Evolutionary conservation across 2,888 invertebrate genomes (phyloP).

Genomic region (Synanthedon myopaeformis): DNA sequence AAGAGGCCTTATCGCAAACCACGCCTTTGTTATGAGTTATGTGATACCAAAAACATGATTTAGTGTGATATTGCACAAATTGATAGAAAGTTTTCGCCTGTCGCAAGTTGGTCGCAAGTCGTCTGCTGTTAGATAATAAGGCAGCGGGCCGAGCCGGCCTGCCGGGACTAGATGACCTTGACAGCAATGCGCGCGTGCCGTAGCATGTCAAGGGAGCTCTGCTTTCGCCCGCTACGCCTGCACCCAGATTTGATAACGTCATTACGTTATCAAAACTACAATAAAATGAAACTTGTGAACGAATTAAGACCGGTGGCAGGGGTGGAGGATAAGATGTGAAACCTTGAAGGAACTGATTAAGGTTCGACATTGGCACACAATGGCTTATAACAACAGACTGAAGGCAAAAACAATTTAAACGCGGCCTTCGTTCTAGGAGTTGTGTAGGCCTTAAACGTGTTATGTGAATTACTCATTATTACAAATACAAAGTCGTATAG

Average conservation of each 20-base stretch:
- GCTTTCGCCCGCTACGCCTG: slow-evolving; percentile 66
- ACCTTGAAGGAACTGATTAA: background rate
- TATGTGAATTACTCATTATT: slow-evolving; percentile 26
- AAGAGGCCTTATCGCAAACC: no score
- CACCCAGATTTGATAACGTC: slow-evolving; percentile 30
- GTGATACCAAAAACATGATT: no score
- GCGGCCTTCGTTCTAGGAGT: slow-evolving; percentile 30
- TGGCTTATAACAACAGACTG: slow-evolving; percentile 37
- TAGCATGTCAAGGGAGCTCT: slow-evolving; percentile 68
- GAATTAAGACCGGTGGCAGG: no score
- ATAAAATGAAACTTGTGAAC: no score
- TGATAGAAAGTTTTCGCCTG: no score
- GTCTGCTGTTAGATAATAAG: no score
- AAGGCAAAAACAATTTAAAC: slow-evolving; percentile 48
- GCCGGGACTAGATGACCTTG: slow-evolving; percentile 46
- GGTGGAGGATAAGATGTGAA: no score
- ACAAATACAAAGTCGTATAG: slow-evolving; percentile 6
- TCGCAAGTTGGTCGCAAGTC: no score
- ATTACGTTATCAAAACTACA: background rate
- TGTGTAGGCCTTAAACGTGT: slow-evolving; percentile 30
- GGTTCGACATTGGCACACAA: slow-evolving; percentile 17
- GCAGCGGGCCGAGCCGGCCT: slow-evolving; percentile 19
- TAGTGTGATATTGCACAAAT: no score
- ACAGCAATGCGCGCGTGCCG: slow-evolving; percentile 68
- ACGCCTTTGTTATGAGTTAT: no score